Base-by-base conservation (phyloP, 2,797 vertebrate species). In the Poeciliopsis presidionis region DNA sequence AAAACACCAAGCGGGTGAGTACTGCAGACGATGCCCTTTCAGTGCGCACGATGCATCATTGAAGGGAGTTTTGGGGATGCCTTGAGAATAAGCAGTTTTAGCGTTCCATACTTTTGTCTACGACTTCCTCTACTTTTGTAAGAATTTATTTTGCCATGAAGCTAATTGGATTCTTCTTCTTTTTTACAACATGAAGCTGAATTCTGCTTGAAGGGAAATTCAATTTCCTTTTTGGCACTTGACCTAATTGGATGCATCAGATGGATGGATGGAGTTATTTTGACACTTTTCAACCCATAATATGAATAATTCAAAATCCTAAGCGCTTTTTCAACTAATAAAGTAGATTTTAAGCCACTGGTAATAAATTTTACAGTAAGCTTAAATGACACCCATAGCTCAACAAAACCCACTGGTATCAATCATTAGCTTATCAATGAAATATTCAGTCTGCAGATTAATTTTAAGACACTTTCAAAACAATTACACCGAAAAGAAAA, bases 1-100 rank as follows among this genome's bases (percentile, higher is more conserved):
- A 81, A 71, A 89, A 86, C 57, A 81, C 74, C 74, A 84, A 7
- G 46, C 3, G 43, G 51, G 53, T 87, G 61, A 86, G 82, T 65
- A 75, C 47, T 4, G 2, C 30, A 14, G 70, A 7, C 11, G 51
- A 78, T 49, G 78, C 49, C 28, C 80, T 81, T 78, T 76, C 57
- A 76, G 74, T 6, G 20, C 12, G 4, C 65, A 67, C 65, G 13
- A 47, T 3, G 14, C 65, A 61, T 79, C 83, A 81, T 77, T 76
- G 51, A 73, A 73, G 72, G 76, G 74, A 57, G 53, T 83, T 84
- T 72, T 43, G 63, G 18, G 13, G 43, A 25, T 2, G 18, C 16
- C 36, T 67, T 12, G 9, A 25, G 4, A 41, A 12, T 67, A 25
- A 6, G 12, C 0, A 18, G 25, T 43, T 41, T 41, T 41, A 25